Conservation (phyloP, 2,113 vertebrate genomes). For the Crotalus helleri region DNA sequence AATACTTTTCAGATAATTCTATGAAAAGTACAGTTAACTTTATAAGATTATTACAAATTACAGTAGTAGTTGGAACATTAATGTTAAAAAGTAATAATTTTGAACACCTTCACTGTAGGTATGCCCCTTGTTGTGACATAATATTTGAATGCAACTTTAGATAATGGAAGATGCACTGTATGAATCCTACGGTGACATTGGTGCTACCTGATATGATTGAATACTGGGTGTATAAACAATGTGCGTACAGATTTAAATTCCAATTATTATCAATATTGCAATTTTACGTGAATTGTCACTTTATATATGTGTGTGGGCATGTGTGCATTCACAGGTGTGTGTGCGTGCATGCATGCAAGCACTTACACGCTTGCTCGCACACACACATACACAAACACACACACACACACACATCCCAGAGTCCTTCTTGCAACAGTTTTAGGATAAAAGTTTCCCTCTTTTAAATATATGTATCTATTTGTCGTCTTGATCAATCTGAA, state of each 20-base stretch:
- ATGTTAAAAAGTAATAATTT: slow-evolving; percentile 10
- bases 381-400: background rate
- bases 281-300: background rate
- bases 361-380: background rate
- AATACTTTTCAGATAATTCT: background rate
- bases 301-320: background rate
- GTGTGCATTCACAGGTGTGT: too few species aligned
- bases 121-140: background rate
- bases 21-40: background rate
- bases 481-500: background rate
- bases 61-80: background rate
- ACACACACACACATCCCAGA: background rate
- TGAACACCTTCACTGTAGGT: background rate
- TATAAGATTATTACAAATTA: background rate
- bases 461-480: background rate
- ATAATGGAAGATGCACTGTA: background rate
- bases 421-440: background rate
- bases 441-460: background rate
- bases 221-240: background rate
- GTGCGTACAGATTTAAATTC: background rate
- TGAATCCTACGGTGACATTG: background rate
- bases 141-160: background rate
- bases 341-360: too few species aligned
- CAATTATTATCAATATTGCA: background rate
- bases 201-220: background rate